Evolutionary conservation across 2,113 vertebrate species (phyloP).

Genomic region (Pandion haliaetus): DNA sequence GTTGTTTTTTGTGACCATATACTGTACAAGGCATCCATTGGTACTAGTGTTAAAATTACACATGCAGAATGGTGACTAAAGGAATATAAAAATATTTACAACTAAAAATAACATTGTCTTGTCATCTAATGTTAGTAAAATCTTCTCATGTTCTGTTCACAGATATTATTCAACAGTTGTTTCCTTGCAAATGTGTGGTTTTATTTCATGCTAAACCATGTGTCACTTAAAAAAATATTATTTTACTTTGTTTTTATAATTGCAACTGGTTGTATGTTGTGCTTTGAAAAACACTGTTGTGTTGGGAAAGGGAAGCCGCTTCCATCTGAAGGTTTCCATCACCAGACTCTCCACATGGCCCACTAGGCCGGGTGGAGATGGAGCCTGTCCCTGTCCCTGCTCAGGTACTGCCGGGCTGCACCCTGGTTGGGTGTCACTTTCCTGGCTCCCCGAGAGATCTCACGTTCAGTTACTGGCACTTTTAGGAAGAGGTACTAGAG

Average conservation of each 20-base stretch:
- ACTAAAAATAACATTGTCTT: neutral
- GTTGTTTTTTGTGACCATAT: fast-evolving
- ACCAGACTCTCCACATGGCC: too few species aligned
- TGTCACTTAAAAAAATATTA: neutral
- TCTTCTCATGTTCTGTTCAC: neutral
- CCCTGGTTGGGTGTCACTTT: too few species aligned
- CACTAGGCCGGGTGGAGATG: too few species aligned
- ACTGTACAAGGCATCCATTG: too few species aligned
- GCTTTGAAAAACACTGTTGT: neutral
- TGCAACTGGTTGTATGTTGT: neutral
- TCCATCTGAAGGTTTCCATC: neutral
- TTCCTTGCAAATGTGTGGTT: neutral
- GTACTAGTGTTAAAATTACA: neutral
- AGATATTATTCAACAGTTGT: neutral
- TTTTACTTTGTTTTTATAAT: neutral
- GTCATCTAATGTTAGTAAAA: neutral
- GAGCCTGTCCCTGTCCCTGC: neutral
- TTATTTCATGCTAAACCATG: neutral
- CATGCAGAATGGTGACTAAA: neutral
- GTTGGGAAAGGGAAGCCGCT: too few species aligned
- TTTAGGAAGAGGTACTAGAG: neutral
- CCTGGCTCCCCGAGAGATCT: fast-evolving
- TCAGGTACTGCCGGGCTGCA: fast-evolving
- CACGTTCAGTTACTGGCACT: fast-evolving
- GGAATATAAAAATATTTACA: neutral